These are phyloP conservation scores for Pygmarrhopalites habei DNA, from an alignment of 1,140 invertebrate species.

Conservation along the genomic window DNA sequence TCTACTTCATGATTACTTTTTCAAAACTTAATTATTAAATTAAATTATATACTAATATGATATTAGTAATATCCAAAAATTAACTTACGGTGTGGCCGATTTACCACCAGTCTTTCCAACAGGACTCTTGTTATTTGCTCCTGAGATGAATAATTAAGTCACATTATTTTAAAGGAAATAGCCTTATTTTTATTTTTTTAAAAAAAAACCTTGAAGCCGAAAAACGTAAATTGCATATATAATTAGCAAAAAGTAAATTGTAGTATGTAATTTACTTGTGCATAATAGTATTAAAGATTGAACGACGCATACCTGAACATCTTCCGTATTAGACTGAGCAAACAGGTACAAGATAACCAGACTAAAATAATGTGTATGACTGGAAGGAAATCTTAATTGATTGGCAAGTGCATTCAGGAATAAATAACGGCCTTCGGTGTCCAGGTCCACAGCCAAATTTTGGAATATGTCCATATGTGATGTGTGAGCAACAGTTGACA, in stretches of 20 bases:
- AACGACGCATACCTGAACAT: slow-evolving; percentile 70
- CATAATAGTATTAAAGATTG: too few species aligned
- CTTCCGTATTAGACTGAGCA: slow-evolving; percentile 94
- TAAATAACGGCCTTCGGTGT: slow-evolving; percentile 92
- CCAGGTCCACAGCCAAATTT: slow-evolving; percentile 92
- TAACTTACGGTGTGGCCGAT: slow-evolving; percentile 96
- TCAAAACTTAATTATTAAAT: too few species aligned
- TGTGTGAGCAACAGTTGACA: slow-evolving; percentile 92
- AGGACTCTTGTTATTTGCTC: slow-evolving; percentile 57
- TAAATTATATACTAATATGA: too few species aligned
- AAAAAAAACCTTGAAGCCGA: too few species aligned
- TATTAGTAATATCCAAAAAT: too few species aligned
- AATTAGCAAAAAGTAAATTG: too few species aligned
- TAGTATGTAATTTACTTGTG: too few species aligned
- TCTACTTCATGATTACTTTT: too few species aligned
- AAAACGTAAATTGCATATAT: too few species aligned
- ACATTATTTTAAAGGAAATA: too few species aligned
- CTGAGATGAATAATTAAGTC: too few species aligned
- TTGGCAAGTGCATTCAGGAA: slow-evolving; percentile 98
- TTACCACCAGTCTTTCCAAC: slow-evolving; percentile 92
- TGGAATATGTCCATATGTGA: slow-evolving; percentile 99
- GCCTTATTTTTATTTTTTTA: too few species aligned
- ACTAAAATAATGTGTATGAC: slow-evolving; percentile 99
- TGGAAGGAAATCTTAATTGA: slow-evolving; percentile 96
- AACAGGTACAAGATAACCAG: slow-evolving; percentile 94